Evolutionary conservation across 2,113 vertebrate species (phyloP), one percentile per base, ranked within the genome.

Genomic region (Ivindomyrus marchei): DNA sequence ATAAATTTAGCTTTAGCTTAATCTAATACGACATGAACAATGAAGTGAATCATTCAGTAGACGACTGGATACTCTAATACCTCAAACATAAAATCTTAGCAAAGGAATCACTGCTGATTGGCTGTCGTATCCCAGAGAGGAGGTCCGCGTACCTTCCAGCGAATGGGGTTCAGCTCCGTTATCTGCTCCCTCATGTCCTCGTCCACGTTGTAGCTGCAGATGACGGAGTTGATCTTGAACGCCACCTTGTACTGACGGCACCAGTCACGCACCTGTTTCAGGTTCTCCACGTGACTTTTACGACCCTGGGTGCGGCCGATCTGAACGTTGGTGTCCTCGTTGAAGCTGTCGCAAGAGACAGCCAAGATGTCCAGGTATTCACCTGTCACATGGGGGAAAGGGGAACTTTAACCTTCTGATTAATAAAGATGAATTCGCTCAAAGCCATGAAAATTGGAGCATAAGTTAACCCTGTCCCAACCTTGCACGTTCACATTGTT

Each of bases 171-270:
- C 10, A 99, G 96, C 3, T 91, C 90, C 11, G 50, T 85, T 88
- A 99, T 98, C 53, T 96, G 90, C 0, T 97, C 95, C 0, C 91
- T 93, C 98, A 99, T 98, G 88, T 99, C 97, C 92, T 99, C 98
- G 0, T 97, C 95, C 39, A 97, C 70, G 1, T 99, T 99, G 93
- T 97, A 99, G 36, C 95, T 97, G 92, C 98, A 99, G 91, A 99
- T 97, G 87, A 99, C 98, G 0, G 98, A 98, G 90, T 99, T 99
- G 91, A 99, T 96, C 93, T 99, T 99, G 94, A 99, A 98, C 2
- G 98, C 98, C 90, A 99, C 97, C 89, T 93, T 95, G 36, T 99
- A 97, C 0, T 97, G 91, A 13, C 85, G 92, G 91, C 98, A 99
- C 98, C 98, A 99, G 7, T 9, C 89, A 10, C 95, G 92, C 88